Base-by-base conservation (phyloP, 2,113 vertebrate genomes). In the Sorex fumeus region DNA sequence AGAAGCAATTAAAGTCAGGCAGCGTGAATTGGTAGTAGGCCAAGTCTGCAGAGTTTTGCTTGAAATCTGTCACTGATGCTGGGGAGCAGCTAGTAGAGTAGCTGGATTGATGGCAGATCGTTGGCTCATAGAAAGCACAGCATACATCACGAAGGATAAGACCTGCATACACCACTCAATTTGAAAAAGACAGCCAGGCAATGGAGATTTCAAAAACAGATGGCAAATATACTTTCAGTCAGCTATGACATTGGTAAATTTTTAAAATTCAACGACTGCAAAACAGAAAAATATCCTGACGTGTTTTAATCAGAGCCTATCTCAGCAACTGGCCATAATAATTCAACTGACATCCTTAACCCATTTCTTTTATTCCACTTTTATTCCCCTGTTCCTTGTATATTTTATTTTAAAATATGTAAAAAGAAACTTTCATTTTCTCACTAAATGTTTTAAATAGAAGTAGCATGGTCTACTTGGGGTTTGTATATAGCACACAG, bases 1-100 rank as follows among this genome's bases (percentile, higher is more conserved):
- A 95, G 94, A 95, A 91, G 87, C 95, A 96, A 95, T 97, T 96
- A 95, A 94, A 96, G 91, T 93, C 93, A 95, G 77, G 93, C 91
- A 89, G 86, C 12, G 0, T 92, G 80, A 94, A 75, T 21, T 96
- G 95, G 95, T 94, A 50, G 76, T 13, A 92, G 45, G 87, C 96
- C 95, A 96, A 93, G 87, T 72, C 85, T 93, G 79, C 36, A 47
- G 92, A 93, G 82, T 89, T 87, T 76, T 60, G 32, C 81, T 87
- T 30, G 77, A 97, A 93, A 96, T 91, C 89, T 94, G 89, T 88
- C 93, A 87, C 91, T 78, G 74, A 94, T 60, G 81, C 89, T 78
- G 62, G 76, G 62, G 67, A 53, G 18, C 77, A 82, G 80, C 72
- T 76, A 91, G 80, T 27, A 81, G 67, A 64, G 69, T 74, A 71